Conservation (phyloP, 2,888 invertebrate species). For the Troides oblongomaculatus region DNA sequence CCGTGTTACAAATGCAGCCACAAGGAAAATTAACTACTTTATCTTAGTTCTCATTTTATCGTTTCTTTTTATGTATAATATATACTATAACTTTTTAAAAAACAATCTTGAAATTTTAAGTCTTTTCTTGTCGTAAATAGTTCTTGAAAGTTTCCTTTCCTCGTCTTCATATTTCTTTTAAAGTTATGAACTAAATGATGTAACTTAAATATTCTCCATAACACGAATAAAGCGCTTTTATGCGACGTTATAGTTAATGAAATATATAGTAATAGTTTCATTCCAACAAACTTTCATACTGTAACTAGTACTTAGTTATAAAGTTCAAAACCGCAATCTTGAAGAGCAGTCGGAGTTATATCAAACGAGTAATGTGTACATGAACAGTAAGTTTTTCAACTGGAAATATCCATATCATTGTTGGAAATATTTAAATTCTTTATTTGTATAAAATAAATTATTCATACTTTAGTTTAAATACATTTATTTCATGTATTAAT, state of each 20-base stretch:
- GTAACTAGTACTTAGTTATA: constrained; percentile 8
- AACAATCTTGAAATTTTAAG: too few species aligned
- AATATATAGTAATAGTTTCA: constrained; percentile 1
- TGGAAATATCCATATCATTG: not conserved
- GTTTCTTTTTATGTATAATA: too few species aligned
- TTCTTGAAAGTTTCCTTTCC: not conserved
- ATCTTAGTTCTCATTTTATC: too few species aligned
- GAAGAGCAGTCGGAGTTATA: constrained; percentile 1
- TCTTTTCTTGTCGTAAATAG: too few species aligned
- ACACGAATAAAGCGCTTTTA: not conserved
- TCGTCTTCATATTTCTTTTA: not conserved
- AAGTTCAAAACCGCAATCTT: constrained; percentile 17
- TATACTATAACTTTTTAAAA: too few species aligned
- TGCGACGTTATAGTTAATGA: not conserved
- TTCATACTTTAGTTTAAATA: not conserved
- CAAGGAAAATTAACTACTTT: too few species aligned
- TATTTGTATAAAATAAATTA: not conserved
- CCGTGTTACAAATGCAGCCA: too few species aligned
- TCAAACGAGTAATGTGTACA: not conserved
- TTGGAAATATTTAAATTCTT: not conserved
- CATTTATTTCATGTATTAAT: not conserved
- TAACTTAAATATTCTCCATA: not conserved
- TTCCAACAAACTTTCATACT: constrained; percentile 7
- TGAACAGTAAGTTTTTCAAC: constrained; percentile 7
- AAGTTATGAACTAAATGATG: not conserved